These are phyloP conservation scores for Pachymerium ferrugineum DNA, from an alignment of 2,888 invertebrate species.

Conservation along the genomic window DNA sequence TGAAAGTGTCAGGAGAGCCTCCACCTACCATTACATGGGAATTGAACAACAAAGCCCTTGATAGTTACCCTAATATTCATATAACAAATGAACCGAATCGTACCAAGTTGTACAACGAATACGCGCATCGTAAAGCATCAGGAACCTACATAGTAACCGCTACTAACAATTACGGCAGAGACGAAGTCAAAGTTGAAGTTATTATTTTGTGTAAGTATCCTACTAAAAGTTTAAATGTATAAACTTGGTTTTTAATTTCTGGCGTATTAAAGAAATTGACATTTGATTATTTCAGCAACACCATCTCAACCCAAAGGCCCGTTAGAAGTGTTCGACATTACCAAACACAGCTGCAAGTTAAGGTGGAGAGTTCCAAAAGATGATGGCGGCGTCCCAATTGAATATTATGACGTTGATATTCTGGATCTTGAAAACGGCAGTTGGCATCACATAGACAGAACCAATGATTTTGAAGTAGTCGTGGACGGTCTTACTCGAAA, in stretches of 20 bases:
- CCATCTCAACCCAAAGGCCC: constrained; percentile 88
- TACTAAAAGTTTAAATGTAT: too few relatives aligned
- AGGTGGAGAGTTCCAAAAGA: constrained; percentile 94
- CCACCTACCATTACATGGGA: constrained; percentile 84
- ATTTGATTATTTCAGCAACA: constrained; percentile 62
- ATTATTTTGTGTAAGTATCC: constrained; percentile 70
- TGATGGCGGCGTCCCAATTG: constrained; percentile 90
- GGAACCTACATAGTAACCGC: constrained; percentile 85
- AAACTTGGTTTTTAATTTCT: background rate
- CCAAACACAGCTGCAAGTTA: constrained; percentile 86
- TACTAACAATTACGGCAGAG: constrained; percentile 77
- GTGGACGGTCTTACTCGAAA: constrained; percentile 79
- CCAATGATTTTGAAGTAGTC: constrained; percentile 75
- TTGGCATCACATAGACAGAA: constrained; percentile 81
- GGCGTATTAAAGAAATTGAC: too few relatives aligned
- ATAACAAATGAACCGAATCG: constrained; percentile 79
- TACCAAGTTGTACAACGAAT: constrained; percentile 78
- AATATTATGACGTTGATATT: constrained; percentile 93
- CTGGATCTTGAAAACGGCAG: constrained; percentile 82
- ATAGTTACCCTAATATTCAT: constrained; percentile 57
- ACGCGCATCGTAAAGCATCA: constrained; percentile 78
- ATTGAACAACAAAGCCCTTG: constrained; percentile 70
- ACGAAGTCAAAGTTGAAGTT: constrained; percentile 83
- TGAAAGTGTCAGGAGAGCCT: constrained; percentile 85
- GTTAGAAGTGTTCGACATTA: constrained; percentile 78